Conservation (phyloP, 2,888 invertebrate genomes). For the Hirtodrosophila trivittata region DNA sequence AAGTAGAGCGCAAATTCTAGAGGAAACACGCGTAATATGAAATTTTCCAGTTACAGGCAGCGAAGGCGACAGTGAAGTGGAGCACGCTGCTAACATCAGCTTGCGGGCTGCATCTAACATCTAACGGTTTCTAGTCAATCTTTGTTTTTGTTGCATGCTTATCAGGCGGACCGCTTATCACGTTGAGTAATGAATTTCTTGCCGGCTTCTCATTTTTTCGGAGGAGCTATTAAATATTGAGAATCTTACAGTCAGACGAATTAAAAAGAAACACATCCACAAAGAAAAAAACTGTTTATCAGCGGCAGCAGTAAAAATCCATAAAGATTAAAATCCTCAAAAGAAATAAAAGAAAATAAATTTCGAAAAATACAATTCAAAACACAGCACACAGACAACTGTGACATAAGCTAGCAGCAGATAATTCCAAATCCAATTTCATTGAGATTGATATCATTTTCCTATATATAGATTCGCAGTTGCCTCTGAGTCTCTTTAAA, state of each 20-base stretch:
- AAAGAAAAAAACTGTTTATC: conserved; percentile 54
- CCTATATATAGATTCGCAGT: conserved; percentile 46
- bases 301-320: conserved; percentile 47
- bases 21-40: conserved; percentile 52
- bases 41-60: conserved; percentile 64
- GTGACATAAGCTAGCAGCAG: conserved; percentile 58
- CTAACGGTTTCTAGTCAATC: conserved; percentile 49
- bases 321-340: conserved; percentile 43
- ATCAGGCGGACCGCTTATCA: conserved; percentile 63
- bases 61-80: conserved; percentile 64
- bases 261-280: conserved; percentile 14
- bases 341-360: conserved; percentile 17
- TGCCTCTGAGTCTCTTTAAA: conserved; percentile 7
- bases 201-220: conserved; percentile 37
- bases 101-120: conserved; percentile 28
- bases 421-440: conserved; percentile 32
- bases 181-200: conserved; percentile 56
- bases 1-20: conserved; percentile 28
- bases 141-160: conserved; percentile 44
- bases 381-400: conserved; percentile 33
- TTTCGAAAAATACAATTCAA: conserved; percentile 14
- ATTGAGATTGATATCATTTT: conserved; percentile 44
- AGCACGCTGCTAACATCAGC: conserved; percentile 41
- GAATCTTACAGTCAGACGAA: conserved; percentile 42
- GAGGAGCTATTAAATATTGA: conserved; percentile 59